Base-by-base conservation (phyloP, 2,797 vertebrate species). In the Propithecus perrieri region DNA sequence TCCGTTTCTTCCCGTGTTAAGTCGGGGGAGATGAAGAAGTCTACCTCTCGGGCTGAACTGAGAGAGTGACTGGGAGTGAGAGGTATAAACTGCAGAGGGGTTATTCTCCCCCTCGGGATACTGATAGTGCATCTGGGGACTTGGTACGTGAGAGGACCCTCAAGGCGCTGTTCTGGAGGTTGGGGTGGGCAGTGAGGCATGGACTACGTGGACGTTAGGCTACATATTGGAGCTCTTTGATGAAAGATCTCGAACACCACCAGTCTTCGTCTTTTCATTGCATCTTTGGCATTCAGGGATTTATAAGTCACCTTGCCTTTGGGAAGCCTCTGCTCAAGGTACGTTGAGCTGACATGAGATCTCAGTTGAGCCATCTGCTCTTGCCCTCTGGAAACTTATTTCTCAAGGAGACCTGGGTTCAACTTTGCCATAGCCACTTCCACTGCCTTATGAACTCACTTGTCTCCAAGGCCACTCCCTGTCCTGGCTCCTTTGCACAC, bases 141-240 rank as follows among this genome's bases (percentile, higher is more conserved):
- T 53, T 18, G n/a, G 7, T 28, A 28, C 2, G 1, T 41, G 17
- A 57, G 17, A 80, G 30, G 55, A 53, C 65, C 28, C 30, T 41
- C 17, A 2, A 0, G 5, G 26, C 5, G n/a, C 74, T 7, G n/a
- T 53, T 80, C 38, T 85, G 26, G 50, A 79, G 67, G 10, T 13
- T 1, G 17, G 10, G 18, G 15, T 4, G 11, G 12, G 5, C 22
- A 9, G 33, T 0, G 0, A 89, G 71, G 30, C 15, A 10, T 6
- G 10, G 18, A 59, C n/a, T 7, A 2, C n/a, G 33, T 12, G 0
- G 85, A 81, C 35, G 7, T 53, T 24, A 15, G 69, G 50, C 30
- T 55, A 4, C 4, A 22, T 33, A 38, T 53, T 22, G 28, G 41
- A 65, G 69, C 55, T 72, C 38, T 17, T 11, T 30, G 14, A n/a